Conservation (phyloP, 2,113 vertebrate genomes). For the Engystomops pustulosus region DNA sequence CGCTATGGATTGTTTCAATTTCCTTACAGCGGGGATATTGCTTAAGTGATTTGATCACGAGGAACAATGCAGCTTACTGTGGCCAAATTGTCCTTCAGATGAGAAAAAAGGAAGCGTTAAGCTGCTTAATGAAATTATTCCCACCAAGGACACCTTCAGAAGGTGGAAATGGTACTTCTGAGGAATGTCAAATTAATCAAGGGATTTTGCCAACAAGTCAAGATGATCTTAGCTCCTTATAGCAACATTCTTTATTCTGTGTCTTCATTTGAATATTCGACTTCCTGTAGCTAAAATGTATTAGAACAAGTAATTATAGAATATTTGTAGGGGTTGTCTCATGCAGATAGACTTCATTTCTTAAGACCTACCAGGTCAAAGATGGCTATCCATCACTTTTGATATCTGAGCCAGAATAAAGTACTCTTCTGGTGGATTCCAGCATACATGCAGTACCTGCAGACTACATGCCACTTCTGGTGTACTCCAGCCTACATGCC, state of each 20-base stretch:
- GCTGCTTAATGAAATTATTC: slow-evolving; percentile 52
- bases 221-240: background rate
- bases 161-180: slow-evolving; percentile 42
- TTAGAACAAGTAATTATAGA: background rate
- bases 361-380: too few species aligned
- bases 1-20: slow-evolving; percentile 22
- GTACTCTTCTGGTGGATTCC: too few species aligned
- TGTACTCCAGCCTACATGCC: too few species aligned
- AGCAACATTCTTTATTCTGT: background rate
- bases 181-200: slow-evolving; percentile 49
- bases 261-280: background rate
- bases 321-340: too few species aligned
- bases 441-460: too few species aligned
- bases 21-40: slow-evolving; percentile 29
- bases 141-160: slow-evolving; percentile 56
- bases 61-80: slow-evolving; percentile 39
- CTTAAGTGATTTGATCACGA: slow-evolving; percentile 52
- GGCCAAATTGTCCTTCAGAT: slow-evolving; percentile 48
- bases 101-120: slow-evolving; percentile 31
- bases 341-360: too few species aligned
- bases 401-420: too few species aligned
- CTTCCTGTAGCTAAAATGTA: background rate
- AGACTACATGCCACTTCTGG: too few species aligned
- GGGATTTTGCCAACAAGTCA: slow-evolving; percentile 10
- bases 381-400: too few species aligned